Evolutionary conservation across 2,888 invertebrate species (phyloP).

Genomic region (Drosophila borealis): DNA sequence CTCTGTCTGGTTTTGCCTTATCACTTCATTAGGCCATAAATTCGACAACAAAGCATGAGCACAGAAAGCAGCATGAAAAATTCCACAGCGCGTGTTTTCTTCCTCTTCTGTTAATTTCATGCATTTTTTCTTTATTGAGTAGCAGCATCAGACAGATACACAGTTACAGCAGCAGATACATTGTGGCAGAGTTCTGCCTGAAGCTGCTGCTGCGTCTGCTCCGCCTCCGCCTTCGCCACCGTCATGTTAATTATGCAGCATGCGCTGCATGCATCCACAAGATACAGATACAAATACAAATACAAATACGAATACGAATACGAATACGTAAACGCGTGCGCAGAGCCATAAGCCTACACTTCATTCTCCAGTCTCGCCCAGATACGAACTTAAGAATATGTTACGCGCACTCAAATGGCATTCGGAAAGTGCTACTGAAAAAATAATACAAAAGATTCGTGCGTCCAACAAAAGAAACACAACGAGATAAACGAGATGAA

Average conservation of each 20-base stretch:
- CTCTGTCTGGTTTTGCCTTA: conserved; percentile 62
- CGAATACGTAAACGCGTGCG: conserved; percentile 64
- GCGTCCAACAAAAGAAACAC: conserved; percentile 64
- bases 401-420: conserved; percentile 80
- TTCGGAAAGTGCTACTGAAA: conserved; percentile 82
- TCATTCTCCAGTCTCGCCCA: conserved; percentile 11
- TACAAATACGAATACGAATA: conserved; percentile 31
- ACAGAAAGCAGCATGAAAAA: conserved; percentile 62
- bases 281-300: conserved; percentile 59
- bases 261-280: conserved; percentile 59
- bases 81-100: conserved; percentile 60
- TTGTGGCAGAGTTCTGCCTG: conserved; percentile 25
- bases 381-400: conserved; percentile 72
- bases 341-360: conserved; percentile 56
- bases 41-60: conserved; percentile 67
- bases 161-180: conserved; percentile 73
- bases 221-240: conserved; percentile 27
- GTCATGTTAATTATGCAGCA: conserved; percentile 78
- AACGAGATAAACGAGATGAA: conserved; percentile 33
- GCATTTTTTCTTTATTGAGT: conserved; percentile 45
- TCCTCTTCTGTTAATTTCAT: neutral
- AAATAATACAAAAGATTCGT: conserved; percentile 79
- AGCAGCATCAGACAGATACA: conserved; percentile 43
- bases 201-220: conserved; percentile 19
- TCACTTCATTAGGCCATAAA: conserved; percentile 77